These are phyloP conservation scores for Eueides isabella DNA, from an alignment of 1,140 invertebrate genomes.

Conservation along the genomic window DNA sequence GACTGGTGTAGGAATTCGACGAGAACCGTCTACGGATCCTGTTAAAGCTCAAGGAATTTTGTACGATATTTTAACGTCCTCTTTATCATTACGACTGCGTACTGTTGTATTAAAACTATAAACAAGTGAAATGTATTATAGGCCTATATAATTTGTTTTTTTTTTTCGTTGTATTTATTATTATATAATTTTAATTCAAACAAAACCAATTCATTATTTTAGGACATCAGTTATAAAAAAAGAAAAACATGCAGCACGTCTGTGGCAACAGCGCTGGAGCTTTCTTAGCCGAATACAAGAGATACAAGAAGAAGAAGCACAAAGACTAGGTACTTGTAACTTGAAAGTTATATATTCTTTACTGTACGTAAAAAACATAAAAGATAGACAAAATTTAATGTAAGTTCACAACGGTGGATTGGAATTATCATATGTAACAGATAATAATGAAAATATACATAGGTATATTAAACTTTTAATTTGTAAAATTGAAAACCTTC, in stretches of 20 bases:
- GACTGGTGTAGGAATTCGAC: constrained; percentile 49
- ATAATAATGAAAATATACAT: too few species aligned
- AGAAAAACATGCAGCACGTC: constrained; percentile 57
- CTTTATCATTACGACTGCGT: neutral
- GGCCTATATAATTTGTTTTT: too few species aligned
- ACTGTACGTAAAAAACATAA: too few species aligned
- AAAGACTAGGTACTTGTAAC: constrained; percentile 45
- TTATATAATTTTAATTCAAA: neutral
- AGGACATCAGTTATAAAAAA: constrained; percentile 62
- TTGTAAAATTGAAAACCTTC: too few species aligned
- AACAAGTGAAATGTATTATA: too few species aligned
- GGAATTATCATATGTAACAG: too few species aligned
- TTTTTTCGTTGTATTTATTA: too few species aligned
- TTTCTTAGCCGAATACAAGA: constrained; percentile 60
- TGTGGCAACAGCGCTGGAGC: constrained; percentile 67
- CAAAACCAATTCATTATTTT: constrained; percentile 18
- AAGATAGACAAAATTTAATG: too few species aligned
- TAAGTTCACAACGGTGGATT: too few species aligned
- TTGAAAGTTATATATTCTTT: too few species aligned
- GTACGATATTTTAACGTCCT: too few species aligned
- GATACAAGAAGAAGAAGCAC: constrained; percentile 72
- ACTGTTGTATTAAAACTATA: neutral
- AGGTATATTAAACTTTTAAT: too few species aligned
- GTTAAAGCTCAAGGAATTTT: constrained; percentile 74
- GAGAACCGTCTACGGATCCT: constrained; percentile 67